Base-by-base conservation (phyloP, 2,797 vertebrate species). In the Rhinatrema bivittatum region DNA sequence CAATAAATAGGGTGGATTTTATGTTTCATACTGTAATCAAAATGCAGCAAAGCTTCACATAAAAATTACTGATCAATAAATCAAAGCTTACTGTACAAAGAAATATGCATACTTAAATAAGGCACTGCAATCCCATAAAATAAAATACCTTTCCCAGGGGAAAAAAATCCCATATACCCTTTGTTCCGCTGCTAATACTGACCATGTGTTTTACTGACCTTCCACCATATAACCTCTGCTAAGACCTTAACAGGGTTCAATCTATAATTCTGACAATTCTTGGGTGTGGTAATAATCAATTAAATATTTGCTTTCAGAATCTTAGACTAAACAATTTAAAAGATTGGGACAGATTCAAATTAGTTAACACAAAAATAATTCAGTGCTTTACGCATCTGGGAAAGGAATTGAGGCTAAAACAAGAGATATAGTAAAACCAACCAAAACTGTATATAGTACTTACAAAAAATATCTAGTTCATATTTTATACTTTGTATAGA, bases 171-270 rank as follows among this genome's bases (percentile, higher is more conserved):
- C 36, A 57, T 4, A 29, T 13, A 54, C 21, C 36, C 24, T 35
- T 20, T 46, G 21, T 1, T 2, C 13, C 36, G 36, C 46, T 14
- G 50, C 32, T 66, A 50, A 53, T 50, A 48, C 25, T 26, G 8
- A 54, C 32, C 16, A 32, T 36, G 9, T 21, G 9, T 35, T 34
- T 31, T 53, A 50, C 2, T 50, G 65, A 50, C 53, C 72, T 53
- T 30, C 35, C 53, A 69, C 40, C 36, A 39, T 55, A 56, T 60
- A n/a, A n/a, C 46, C 29, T 36, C 28, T 36, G 53, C 39, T 56
- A 28, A 29, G 52, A 46, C 16, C 42, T 59, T 7, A 68, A 62
- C 78, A 86, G 63, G 59, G 78, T 74, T 84, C 78, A 80, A 78
- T 75, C 75, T 68, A 72, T 12, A 48, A 36, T 16, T 51, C 23